Evolutionary conservation across 1,140 invertebrate species (phyloP), one percentile per base, ranked within the genome.

Genomic region (Riptortus pedestris): DNA sequence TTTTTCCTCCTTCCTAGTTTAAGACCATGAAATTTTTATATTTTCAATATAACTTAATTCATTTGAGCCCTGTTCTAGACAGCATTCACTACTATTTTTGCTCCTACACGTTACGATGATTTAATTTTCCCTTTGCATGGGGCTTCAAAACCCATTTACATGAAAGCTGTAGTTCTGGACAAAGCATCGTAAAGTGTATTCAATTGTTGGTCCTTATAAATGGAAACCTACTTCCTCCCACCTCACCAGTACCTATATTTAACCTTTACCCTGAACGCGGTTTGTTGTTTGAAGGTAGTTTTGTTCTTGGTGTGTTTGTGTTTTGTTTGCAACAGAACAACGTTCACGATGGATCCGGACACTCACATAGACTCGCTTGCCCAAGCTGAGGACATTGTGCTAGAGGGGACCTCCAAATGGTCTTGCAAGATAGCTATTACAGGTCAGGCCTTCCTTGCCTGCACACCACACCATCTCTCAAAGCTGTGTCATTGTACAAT

Each of bases 321-420:
- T 73, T 66, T 66, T 69, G 59, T 66, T 65, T 61, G 58, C 60
- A 62, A 73, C 80, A 94, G 91, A 86, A 89, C 86, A 81, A 95
- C 92, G 79, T 96, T 96, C 87, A 85, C 85, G 84, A 88, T 97
- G 83, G 93, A 97, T 81, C 91, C 94, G 79, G 94, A 96, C 80
- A 95, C 91, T 77, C 96, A 98, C 83, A 92, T 94, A 81, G 95
- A 97, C 83, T 92, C 92, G 78, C 86, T 98, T 80, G 94, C 97
- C 81, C 90, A 94, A 79, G 93, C 95, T 71, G 93, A 98, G 82
- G 85, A 88, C 80, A 87, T 90, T 79, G 96, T 98, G 79, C 88
- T 98, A 76, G 96, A 98, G 81, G 96, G 96, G 78, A 98, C 94
- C 73, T 97, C 94, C 75, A 98, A 98, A 82, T 99, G 96, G 96